phyloP scores from a whole-genome alignment of 2,888 invertebrate genomes.

The Zonitis immaculata region DNA sequence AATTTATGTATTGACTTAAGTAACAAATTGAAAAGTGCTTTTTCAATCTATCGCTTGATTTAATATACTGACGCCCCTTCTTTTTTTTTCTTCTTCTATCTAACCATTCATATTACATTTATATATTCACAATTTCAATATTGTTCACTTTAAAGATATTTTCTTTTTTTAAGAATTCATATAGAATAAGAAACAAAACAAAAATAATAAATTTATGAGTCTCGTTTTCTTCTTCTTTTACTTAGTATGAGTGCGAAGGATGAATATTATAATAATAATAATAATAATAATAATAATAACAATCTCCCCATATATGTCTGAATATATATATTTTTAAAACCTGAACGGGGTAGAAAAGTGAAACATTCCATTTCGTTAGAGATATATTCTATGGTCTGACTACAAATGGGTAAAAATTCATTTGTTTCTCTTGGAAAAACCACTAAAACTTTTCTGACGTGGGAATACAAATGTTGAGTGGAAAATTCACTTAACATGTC shows the following conservation, averaged over 20 bases:
- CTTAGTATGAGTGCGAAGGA: no score
- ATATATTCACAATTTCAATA: conserved; percentile 9
- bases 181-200: no score
- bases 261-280: no score
- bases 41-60: conserved; percentile 33
- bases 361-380: conserved; percentile 32
- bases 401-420: conserved; percentile 39
- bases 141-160: conserved; percentile 9
- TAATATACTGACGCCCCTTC: conserved; percentile 23
- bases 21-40: conserved; percentile 37
- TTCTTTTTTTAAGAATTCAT: no score
- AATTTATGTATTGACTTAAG: conserved; percentile 38
- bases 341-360: conserved; percentile 18
- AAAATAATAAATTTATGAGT: conserved; percentile 11
- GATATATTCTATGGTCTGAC: conserved; percentile 32
- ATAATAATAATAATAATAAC: not conserved
- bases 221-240: no score
- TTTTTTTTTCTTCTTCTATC: no score
- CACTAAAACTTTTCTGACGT: conserved; percentile 37
- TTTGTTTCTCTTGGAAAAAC: conserved; percentile 38
- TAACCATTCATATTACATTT: no score
- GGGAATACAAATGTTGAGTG: conserved; percentile 39
- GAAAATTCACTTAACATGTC: conserved; percentile 36
- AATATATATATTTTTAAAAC: conserved; percentile 16
- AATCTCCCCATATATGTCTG: conserved; percentile 6